Evolutionary conservation across 2,888 invertebrate genomes (phyloP).

Genomic region (Exephanes ischioxanthus): DNA sequence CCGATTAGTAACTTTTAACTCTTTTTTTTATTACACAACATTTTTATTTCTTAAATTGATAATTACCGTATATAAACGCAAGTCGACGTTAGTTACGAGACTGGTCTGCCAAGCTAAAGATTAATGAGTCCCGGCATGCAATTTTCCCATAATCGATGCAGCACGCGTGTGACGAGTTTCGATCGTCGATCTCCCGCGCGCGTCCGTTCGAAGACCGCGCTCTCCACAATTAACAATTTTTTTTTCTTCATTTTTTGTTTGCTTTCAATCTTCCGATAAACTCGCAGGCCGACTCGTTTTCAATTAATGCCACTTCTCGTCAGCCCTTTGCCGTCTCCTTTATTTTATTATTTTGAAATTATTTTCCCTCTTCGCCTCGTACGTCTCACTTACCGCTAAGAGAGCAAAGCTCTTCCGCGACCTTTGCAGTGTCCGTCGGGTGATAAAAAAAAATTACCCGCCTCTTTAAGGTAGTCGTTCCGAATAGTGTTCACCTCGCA

Average conservation of each 20-base stretch:
- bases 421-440: conserved; percentile 18
- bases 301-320: conserved; percentile 23
- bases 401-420: conserved; percentile 6
- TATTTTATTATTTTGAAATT: not conserved
- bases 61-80: not conserved
- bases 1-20: not conserved
- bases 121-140: not conserved
- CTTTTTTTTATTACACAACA: no score
- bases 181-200: not conserved
- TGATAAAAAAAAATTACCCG: conserved; percentile 33
- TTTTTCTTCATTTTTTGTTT: not conserved
- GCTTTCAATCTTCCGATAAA: not conserved
- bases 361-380: not conserved
- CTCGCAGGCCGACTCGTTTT: conserved; percentile 16
- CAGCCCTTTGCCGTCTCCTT: not conserved
- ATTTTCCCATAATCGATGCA: not conserved
- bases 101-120: not conserved
- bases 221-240: not conserved
- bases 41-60: not conserved
- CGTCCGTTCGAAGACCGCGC: not conserved
- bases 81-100: not conserved
- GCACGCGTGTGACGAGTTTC: not conserved
- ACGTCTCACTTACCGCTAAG: conserved; percentile 34
- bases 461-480: not conserved
- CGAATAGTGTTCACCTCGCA: no score